Conservation (phyloP, 1,140 invertebrate genomes). For the Papilio xuthus region DNA sequence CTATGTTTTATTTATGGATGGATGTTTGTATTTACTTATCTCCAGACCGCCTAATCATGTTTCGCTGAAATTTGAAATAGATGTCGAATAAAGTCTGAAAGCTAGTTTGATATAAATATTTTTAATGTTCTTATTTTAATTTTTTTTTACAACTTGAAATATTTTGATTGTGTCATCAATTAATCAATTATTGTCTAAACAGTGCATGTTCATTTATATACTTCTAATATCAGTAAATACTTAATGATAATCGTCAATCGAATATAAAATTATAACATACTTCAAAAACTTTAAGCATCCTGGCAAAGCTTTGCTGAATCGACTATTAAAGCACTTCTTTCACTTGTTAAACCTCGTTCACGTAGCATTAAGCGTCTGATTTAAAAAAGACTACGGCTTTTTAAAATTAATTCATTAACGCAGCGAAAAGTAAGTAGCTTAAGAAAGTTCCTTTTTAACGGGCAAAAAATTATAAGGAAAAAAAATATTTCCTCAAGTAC, state of each 20-base stretch:
- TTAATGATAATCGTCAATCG: not conserved
- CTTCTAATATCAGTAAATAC: too few species aligned
- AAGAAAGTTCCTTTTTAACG: conserved; percentile 32
- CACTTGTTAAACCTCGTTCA: conserved; percentile 30
- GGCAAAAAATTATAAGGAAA: not conserved
- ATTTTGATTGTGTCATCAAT: too few species aligned
- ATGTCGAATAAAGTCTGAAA: too few species aligned
- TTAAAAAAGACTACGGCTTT: conserved; percentile 26
- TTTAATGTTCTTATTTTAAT: too few species aligned
- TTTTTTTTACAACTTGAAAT: too few species aligned
- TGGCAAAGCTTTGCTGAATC: not conserved
- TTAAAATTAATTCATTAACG: conserved; percentile 35
- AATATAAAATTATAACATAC: not conserved
- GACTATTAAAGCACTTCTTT: conserved; percentile 29
- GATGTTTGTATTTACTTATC: too few species aligned
- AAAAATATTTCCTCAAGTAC: not conserved
- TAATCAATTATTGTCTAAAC: too few species aligned
- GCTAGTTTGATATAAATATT: too few species aligned
- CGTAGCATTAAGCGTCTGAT: conserved; percentile 23
- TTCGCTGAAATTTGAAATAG: too few species aligned
- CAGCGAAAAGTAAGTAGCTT: conserved; percentile 35
- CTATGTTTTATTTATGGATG: too few species aligned
- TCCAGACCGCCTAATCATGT: too few species aligned
- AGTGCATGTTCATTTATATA: too few species aligned
- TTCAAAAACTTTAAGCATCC: not conserved